Evolutionary conservation across 2,113 vertebrate genomes (phyloP).

Genomic region (Silurus meridionalis): DNA sequence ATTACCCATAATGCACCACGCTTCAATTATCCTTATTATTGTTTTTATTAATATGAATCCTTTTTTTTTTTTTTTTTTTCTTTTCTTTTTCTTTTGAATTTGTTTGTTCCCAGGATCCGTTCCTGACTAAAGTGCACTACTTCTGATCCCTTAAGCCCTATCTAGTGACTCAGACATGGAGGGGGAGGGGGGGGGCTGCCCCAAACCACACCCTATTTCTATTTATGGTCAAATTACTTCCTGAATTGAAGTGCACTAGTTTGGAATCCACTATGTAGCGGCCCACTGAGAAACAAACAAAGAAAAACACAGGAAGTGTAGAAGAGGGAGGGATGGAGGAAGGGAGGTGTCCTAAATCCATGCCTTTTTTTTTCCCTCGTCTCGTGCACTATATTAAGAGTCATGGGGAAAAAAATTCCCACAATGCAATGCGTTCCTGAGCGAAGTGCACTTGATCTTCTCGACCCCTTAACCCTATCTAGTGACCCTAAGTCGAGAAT

Average conservation of each 20-base stretch:
- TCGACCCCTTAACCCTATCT: neutral
- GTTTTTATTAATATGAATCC: neutral
- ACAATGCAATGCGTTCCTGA: neutral
- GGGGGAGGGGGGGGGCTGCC: neutral
- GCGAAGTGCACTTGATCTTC: neutral
- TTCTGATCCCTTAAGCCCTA: constrained; percentile 57
- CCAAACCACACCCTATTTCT: neutral
- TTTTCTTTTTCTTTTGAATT: neutral
- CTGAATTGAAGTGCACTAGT: neutral
- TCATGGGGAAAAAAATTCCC: neutral
- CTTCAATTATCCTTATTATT: too few relatives aligned
- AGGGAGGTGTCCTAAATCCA: neutral
- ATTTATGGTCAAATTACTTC: neutral
- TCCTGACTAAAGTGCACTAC: constrained; percentile 66
- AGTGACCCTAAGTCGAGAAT: neutral
- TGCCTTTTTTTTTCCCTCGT: neutral
- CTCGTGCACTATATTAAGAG: neutral
- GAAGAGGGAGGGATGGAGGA: neutral
- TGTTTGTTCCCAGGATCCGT: constrained; percentile 63
- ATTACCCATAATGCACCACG: constrained; percentile 20
- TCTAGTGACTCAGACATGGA: constrained; percentile 60
- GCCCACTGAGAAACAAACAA: neutral
- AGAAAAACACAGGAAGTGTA: neutral
- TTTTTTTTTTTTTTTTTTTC: constrained; percentile 10
- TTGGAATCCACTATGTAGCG: too few relatives aligned